Evolutionary conservation across 2,113 vertebrate species (phyloP), one percentile per base, ranked within the genome.

Genomic region (Dermatemys mawii): DNA sequence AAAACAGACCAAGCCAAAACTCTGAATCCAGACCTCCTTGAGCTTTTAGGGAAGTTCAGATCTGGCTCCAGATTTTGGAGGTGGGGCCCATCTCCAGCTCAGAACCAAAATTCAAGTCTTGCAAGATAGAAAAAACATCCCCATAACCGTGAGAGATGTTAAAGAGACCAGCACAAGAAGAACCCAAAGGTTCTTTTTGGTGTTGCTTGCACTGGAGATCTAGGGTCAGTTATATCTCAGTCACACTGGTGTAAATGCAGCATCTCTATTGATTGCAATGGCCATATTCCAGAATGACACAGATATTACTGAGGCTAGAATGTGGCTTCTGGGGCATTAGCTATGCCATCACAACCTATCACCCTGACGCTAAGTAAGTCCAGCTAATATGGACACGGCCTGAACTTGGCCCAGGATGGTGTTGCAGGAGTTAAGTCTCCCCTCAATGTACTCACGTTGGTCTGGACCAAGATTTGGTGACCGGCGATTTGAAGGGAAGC

Each of bases 391-490:
- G 44, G 70, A 78, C 0, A 0, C 57, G 44, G 93, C 35, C 73
- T 87, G 80, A 83, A 85, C 38, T 35, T 90, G 44, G 48, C 87
- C 44, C 16, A 1, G 0, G 78, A 83, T 22, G 63, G 29, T 53
- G 84, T 87, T 84, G 86, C 8, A 81, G 81, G 55, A 93, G 79
- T 48, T 86, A 50, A 50, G n/a, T 3, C 24, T 48, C 50, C n/a
- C 63, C 2, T 51, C 54, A 1, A 24, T 41, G 51, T 89, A 99
- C 99, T 99, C 97, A 99, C 99, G 98, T 98, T 93, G 99, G 99
- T 93, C 99, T 98, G 70, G 98, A 99, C 99, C 99, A 99, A 55
- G 99, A 99, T 97, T 99, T 99, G 17, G 99, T 99, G 98, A 99
- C 96, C 1, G 99, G 99, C 0, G 99, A 99, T 93, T 99, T 99